Base-by-base conservation (phyloP, 2,113 vertebrate species). In the Burhinus bistriatus region DNA sequence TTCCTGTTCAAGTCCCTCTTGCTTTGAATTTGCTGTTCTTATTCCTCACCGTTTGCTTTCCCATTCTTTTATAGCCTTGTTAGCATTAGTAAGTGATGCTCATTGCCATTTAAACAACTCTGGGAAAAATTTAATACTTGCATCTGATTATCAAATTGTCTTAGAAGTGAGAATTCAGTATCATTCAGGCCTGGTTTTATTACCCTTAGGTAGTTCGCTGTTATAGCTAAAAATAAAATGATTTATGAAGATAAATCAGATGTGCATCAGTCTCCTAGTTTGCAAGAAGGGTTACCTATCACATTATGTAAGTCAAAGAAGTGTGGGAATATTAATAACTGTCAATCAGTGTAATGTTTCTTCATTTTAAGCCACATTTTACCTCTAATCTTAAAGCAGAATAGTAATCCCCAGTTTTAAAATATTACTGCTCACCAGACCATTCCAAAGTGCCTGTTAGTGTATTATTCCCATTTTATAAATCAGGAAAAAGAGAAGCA, bases 21-120 rank as follows among this genome's bases (percentile, higher is more conserved):
- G 75, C 77, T 96, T 93, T 95, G 89, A 87, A 88, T 91, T 96
- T 96, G 40, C 93, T 85, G 26, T 91, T 92, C 77, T 87, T 57
- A 76, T 61, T 91, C 64, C 26, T 96, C 58, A 84, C 73, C 51
- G 87, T 94, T 95, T 97, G 88, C 86, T 95, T 95, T 90, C 84
- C 8, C 7, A 8, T 54, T 95, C 52, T 96, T 95, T 94, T 95
- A 84, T 40, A 95, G 83, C 61, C 87, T 96, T 87, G 83, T 96
- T 97, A 97, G 75, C 90, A 66, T 97, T 94, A 96, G 76, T 94
- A 75, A 92, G 59, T 76, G 57, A 75, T 90, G 89, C 90, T 96
- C 36, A 10, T 66, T 94, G 93, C 82, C 86, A 85, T 96, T 97
- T 95, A 86, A 97, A 82, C 87, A 92, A 55, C 54, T 38, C 44